Conservation (phyloP, 1,140 invertebrate species). For the Drosophila kurseongensis region DNA sequence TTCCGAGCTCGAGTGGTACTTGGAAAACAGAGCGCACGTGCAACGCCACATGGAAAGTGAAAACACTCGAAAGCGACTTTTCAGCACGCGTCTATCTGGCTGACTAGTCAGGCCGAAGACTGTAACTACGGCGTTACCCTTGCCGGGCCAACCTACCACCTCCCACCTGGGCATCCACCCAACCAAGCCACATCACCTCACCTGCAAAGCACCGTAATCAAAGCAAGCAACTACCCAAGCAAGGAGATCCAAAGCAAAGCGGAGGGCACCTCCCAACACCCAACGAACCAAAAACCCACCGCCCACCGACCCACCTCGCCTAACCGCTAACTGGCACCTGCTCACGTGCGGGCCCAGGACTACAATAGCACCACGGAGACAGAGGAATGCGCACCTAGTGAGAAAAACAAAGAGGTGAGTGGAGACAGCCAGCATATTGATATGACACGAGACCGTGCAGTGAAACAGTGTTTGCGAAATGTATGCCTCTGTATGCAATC, state of each 20-base stretch:
- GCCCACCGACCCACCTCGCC: conserved; percentile 48
- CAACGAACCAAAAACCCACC: conserved; percentile 1
- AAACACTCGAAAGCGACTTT: conserved; percentile 78
- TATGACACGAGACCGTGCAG: conserved; percentile 2
- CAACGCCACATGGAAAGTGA: conserved; percentile 66
- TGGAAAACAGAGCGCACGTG: conserved; percentile 70
- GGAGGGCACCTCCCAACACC: conserved; percentile 1
- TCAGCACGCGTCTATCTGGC: conserved; percentile 53
- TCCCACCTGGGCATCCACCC: conserved; percentile 8
- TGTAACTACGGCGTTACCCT: conserved; percentile 39
- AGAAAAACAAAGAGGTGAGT: conserved; percentile 62
- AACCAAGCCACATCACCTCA: not conserved
- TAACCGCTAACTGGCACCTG: conserved; percentile 61
- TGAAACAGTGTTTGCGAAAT: conserved; percentile 12
- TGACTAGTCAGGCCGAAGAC: conserved; percentile 51
- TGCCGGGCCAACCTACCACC: conserved; percentile 25
- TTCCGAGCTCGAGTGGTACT: conserved; percentile 66
- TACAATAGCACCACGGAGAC: conserved; percentile 22
- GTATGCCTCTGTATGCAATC: not conserved
- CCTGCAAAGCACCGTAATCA: conserved; percentile 18
- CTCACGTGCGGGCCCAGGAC: conserved; percentile 46
- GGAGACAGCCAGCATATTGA: conserved; percentile 42
- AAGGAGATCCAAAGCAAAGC: conserved; percentile 3
- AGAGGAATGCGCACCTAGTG: conserved; percentile 53
- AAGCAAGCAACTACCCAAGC: conserved; percentile 20